Conservation (phyloP, 2,113 vertebrate genomes). For the Tonatia bakeri region DNA sequence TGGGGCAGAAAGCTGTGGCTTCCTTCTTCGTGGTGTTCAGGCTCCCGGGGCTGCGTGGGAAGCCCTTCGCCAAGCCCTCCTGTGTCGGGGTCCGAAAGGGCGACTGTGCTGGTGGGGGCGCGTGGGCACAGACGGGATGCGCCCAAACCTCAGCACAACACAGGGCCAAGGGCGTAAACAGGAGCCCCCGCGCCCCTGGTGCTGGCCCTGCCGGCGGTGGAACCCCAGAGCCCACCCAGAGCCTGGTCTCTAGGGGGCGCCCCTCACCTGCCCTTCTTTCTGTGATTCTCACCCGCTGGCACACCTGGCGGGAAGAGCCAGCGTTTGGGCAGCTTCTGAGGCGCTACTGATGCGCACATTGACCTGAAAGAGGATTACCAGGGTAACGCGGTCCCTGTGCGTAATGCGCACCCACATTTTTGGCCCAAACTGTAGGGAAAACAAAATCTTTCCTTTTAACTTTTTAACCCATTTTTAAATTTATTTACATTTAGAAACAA, state of each 20-base stretch:
- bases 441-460: too few relatives aligned
- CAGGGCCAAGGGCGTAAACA: not conserved
- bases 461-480: too few relatives aligned
- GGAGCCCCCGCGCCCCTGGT: rapidly evolving
- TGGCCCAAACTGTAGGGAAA: too few relatives aligned
- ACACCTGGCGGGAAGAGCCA: not conserved
- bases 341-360: too few relatives aligned
- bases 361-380: too few relatives aligned
- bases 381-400: too few relatives aligned
- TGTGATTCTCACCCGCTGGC: not conserved
- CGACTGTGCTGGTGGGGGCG: not conserved
- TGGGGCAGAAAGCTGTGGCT: not conserved
- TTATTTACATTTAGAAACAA: too few relatives aligned
- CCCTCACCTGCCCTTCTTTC: rapidly evolving
- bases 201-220: not conserved
- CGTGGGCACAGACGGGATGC: not conserved
- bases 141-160: not conserved
- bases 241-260: not conserved
- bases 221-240: not conserved
- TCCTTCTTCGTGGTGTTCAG: not conserved
- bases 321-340: too few relatives aligned
- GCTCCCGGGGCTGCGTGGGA: not conserved
- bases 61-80: not conserved
- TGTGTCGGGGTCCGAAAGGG: not conserved
- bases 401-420: too few relatives aligned